phyloP scores from a whole-genome alignment of 1,140 invertebrate genomes.

The Agrilus planipennis region DNA sequence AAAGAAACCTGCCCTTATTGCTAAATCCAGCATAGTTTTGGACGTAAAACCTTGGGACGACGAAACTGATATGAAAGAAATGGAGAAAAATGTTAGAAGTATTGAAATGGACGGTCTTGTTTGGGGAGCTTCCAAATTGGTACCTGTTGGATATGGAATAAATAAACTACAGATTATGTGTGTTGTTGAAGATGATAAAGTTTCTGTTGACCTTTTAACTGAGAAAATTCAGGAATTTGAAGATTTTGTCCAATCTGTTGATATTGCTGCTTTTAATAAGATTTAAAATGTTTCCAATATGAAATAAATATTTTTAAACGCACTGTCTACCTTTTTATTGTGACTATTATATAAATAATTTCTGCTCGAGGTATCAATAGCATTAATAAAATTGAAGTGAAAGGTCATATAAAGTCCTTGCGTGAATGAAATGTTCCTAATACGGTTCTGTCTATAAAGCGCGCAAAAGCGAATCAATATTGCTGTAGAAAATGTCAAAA shows the following conservation, averaged over 20 bases:
- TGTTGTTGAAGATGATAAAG: constrained; percentile 91
- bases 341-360: too few relatives aligned
- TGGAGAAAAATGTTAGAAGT: constrained; percentile 71
- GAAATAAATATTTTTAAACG: neutral
- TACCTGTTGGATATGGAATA: constrained; percentile 91
- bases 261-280: constrained; percentile 95
- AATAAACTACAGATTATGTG: constrained; percentile 91
- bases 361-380: too few relatives aligned
- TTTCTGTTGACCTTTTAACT: constrained; percentile 79
- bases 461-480: neutral
- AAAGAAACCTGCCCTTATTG: constrained; percentile 83
- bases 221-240: constrained; percentile 82
- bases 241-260: constrained; percentile 88
- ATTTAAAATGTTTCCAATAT: constrained; percentile 51
- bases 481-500: too few relatives aligned
- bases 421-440: neutral
- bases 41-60: constrained; percentile 98
- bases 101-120: constrained; percentile 81
- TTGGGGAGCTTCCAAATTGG: constrained; percentile 91
- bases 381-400: neutral
- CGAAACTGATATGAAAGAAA: constrained; percentile 84
- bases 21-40: constrained; percentile 87
- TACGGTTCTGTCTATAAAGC: neutral
- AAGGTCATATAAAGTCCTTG: neutral
- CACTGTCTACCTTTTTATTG: too few relatives aligned